These are phyloP conservation scores for Drosophila barbarae DNA, from an alignment of 2,888 invertebrate genomes.

Conservation along the genomic window DNA sequence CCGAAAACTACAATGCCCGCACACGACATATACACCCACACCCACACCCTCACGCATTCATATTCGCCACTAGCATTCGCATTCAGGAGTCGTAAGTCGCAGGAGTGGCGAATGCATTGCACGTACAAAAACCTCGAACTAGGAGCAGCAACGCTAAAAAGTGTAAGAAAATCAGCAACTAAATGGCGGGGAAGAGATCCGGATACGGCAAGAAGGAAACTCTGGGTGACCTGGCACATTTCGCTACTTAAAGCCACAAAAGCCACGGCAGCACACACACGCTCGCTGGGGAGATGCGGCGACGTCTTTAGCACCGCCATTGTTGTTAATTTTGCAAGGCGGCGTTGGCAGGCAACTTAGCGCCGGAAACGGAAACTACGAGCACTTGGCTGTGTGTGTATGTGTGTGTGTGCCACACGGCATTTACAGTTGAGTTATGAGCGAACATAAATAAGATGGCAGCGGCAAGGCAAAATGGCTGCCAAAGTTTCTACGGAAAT, in stretches of 20 bases:
- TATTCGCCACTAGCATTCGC: slow-evolving; percentile 13
- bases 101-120: slow-evolving; percentile 26
- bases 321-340: slow-evolving; percentile 73
- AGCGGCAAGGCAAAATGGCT: slow-evolving; percentile 62
- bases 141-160: slow-evolving; percentile 64
- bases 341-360: slow-evolving; percentile 56
- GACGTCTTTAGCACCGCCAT: slow-evolving; percentile 72
- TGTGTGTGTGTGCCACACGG: too few relatives aligned
- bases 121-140: slow-evolving; percentile 53
- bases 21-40: slow-evolving; percentile 1
- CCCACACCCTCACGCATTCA: slow-evolving; percentile 11
- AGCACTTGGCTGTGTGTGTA: slow-evolving; percentile 58
- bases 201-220: not conserved
- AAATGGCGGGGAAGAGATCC: slow-evolving; percentile 46
- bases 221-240: slow-evolving; percentile 54
- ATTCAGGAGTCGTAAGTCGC: slow-evolving; percentile 11
- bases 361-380: slow-evolving; percentile 72
- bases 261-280: slow-evolving; percentile 48
- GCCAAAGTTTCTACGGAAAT: slow-evolving; percentile 65
- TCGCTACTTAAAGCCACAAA: slow-evolving; percentile 72
- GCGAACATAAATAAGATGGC: slow-evolving; percentile 72
- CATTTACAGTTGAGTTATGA: slow-evolving; percentile 74
- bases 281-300: slow-evolving; percentile 36
- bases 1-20: slow-evolving; percentile 31
- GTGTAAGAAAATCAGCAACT: slow-evolving; percentile 69